phyloP scores from a whole-genome alignment of 2,888 invertebrate species.

The Heliothis peltigera region DNA sequence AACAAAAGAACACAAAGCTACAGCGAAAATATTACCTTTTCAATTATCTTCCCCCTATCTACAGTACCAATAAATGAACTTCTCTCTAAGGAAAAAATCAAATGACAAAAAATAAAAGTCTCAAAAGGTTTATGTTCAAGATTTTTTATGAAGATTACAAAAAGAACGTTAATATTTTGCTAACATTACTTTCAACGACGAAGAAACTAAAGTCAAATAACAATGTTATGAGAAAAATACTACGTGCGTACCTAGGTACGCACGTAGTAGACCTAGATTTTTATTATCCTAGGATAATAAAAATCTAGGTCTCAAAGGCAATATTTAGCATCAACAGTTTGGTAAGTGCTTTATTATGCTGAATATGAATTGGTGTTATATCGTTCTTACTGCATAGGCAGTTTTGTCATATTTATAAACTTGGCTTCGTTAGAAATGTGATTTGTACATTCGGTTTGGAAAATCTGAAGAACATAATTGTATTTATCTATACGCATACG shows the following conservation, averaged over 20 bases:
- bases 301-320: constrained; percentile 51
- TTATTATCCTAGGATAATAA: constrained; percentile 38
- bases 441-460: background rate
- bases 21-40: too few species aligned
- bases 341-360: constrained; percentile 40
- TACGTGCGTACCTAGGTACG: constrained; percentile 4
- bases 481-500: too few species aligned
- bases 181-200: constrained; percentile 54
- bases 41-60: constrained; percentile 5
- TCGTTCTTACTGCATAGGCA: constrained; percentile 5
- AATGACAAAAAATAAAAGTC: constrained; percentile 12
- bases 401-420: background rate
- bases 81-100: constrained; percentile 18
- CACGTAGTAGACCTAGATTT: constrained; percentile 57
- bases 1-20: too few species aligned
- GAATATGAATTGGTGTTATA: constrained; percentile 35
- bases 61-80: constrained; percentile 9
- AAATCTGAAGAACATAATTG: too few species aligned
- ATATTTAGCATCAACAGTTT: constrained; percentile 45
- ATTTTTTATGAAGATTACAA: constrained; percentile 40
- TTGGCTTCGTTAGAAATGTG: background rate
- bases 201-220: constrained; percentile 37
- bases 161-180: constrained; percentile 36
- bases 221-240: constrained; percentile 37
- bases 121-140: constrained; percentile 16